Evolutionary conservation across 2,888 invertebrate genomes (phyloP).

Genomic region (Orthosia gothica): DNA sequence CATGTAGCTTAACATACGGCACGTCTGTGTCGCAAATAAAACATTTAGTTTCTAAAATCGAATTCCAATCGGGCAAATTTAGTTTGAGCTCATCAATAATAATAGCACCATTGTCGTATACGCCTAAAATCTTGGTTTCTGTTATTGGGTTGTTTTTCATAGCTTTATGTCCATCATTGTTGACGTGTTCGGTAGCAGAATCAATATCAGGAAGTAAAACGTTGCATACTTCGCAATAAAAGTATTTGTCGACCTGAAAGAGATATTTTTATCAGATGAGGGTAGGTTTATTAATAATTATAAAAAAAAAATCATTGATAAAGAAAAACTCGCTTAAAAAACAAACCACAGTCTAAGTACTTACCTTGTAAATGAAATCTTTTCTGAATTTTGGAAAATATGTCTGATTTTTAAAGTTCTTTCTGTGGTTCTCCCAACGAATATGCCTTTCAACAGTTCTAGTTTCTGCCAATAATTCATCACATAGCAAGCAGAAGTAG

Average conservation of each 20-base stretch:
- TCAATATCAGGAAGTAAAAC: conserved; percentile 54
- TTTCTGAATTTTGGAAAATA: conserved; percentile 73
- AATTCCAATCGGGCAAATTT: conserved; percentile 76
- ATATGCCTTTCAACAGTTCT: conserved; percentile 79
- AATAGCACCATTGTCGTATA: conserved; percentile 64
- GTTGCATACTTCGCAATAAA: conserved; percentile 82
- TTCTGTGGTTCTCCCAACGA: conserved; percentile 80
- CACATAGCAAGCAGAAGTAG: conserved; percentile 79
- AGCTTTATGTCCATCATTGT: conserved; percentile 69
- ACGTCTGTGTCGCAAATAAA: conserved; percentile 71
- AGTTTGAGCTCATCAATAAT: conserved; percentile 70
- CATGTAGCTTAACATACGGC: conserved; percentile 3
- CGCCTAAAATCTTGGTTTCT: conserved; percentile 50
- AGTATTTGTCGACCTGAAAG: conserved; percentile 72
- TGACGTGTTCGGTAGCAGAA: conserved; percentile 70
- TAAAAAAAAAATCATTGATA: background rate
- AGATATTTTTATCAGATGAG: too few species aligned
- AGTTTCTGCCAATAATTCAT: conserved; percentile 71
- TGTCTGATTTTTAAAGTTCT: conserved; percentile 68
- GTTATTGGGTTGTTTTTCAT: conserved; percentile 66
- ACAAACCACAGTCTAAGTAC: conserved; percentile 9
- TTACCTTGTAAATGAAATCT: conserved; percentile 79
- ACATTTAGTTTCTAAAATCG: conserved; percentile 73
- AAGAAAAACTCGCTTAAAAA: background rate
- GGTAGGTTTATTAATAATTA: background rate